Percentiles rank a stretch among this genome's conserved stretches.
Evolutionary conservation across 1,140 invertebrate genomes (phyloP).

Genomic region (Hormaphis cornu): DNA sequence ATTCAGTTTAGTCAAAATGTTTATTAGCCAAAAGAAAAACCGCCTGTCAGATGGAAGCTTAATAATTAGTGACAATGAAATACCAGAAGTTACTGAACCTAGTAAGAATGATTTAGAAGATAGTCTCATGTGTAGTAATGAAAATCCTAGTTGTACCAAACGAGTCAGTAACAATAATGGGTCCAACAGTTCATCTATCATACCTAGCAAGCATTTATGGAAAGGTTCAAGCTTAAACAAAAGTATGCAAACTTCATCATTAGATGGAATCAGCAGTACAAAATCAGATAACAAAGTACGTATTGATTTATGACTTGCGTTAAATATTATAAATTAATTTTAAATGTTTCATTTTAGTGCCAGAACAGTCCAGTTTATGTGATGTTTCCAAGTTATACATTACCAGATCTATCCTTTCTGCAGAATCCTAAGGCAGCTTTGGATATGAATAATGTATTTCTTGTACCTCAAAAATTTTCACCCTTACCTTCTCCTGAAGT

Average conservation of each 20-base stretch:
- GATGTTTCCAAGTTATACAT: conserved; percentile 81
- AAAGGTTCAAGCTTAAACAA: conserved; percentile 42
- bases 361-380: conserved; percentile 70
- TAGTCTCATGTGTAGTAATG: conserved; percentile 39
- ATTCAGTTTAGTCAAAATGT: conserved; percentile 76
- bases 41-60: conserved; percentile 11
- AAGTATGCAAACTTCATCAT: conserved; percentile 59
- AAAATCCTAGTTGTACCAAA: neutral
- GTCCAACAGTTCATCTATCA: conserved; percentile 16
- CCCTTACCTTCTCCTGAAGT: conserved; percentile 35
- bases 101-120: conserved; percentile 38
- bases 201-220: conserved; percentile 19
- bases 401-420: conserved; percentile 80
- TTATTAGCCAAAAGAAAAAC: conserved; percentile 61
- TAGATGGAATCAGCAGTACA: conserved; percentile 3
- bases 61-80: conserved; percentile 26
- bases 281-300: conserved; percentile 4
- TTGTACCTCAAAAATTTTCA: conserved; percentile 46
- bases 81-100: neutral
- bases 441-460: conserved; percentile 53
- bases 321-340: neutral
- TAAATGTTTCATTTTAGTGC: conserved; percentile 7
- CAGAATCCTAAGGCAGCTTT: conserved; percentile 44
- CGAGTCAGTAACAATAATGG: conserved; percentile 16
- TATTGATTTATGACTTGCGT: neutral